These are phyloP conservation scores for Erebia ligea DNA, from an alignment of 2,888 invertebrate genomes.

Conservation along the genomic window DNA sequence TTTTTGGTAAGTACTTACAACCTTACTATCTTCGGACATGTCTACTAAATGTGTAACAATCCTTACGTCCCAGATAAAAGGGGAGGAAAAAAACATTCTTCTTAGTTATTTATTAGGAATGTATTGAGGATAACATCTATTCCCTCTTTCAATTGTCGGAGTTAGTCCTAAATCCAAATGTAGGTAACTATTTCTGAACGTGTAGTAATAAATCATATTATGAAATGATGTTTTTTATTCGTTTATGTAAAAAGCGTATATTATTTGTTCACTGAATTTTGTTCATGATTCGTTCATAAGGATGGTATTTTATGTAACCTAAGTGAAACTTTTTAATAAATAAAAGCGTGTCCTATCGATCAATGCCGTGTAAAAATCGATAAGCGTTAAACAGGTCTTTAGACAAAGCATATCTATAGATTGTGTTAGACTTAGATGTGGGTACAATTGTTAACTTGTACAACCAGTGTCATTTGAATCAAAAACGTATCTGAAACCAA, in stretches of 20 bases:
- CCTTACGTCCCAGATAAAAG: not conserved
- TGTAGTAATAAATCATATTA: conserved; percentile 3
- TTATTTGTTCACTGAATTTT: not conserved
- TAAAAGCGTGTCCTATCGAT: too few relatives aligned
- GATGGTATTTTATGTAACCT: too few relatives aligned
- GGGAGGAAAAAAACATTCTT: conserved; percentile 5
- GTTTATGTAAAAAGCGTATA: not conserved
- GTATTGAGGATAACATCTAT: conserved; percentile 21
- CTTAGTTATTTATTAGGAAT: conserved; percentile 18
- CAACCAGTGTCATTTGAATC: too few relatives aligned
- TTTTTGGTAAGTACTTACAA: too few relatives aligned
- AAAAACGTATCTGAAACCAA: too few relatives aligned
- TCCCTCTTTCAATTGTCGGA: conserved; percentile 8
- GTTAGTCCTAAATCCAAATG: conserved; percentile 10
- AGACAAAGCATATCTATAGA: too few relatives aligned
- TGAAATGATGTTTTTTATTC: not conserved
- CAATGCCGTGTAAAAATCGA: too few relatives aligned
- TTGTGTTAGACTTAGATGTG: too few relatives aligned
- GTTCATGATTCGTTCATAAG: not conserved
- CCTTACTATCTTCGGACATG: not conserved
- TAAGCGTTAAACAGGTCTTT: too few relatives aligned
- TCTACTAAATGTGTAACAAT: conserved; percentile 11
- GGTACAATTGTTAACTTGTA: too few relatives aligned
- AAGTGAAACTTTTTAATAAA: too few relatives aligned
- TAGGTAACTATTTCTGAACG: not conserved